Conservation (phyloP, 2,797 vertebrate species). For the Muscicapa comitata region DNA sequence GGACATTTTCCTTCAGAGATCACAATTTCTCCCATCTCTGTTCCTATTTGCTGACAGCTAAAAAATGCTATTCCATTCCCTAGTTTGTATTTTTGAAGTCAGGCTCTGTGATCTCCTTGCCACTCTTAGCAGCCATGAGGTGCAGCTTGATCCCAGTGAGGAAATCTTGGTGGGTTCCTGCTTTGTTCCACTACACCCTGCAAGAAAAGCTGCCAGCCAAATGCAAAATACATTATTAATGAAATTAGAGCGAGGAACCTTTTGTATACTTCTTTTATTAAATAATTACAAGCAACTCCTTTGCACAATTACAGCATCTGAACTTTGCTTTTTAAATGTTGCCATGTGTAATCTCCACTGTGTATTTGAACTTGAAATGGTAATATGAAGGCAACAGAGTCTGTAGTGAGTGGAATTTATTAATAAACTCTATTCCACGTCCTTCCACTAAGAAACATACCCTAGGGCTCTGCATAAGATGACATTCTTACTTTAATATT, state of each 20-base stretch:
- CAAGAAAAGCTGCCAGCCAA: background rate
- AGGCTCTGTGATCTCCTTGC: background rate
- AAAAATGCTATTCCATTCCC: background rate
- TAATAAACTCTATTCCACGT: background rate
- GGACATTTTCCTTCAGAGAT: background rate
- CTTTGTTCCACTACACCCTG: background rate
- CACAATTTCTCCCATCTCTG: background rate
- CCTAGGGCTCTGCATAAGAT: background rate
- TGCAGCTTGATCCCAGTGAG: background rate
- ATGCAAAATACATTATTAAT: slow-evolving; percentile 13
- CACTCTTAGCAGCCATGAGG: background rate
- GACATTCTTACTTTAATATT: background rate
- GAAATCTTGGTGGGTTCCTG: background rate
- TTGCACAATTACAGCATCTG: slow-evolving; percentile 45
- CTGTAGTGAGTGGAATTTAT: background rate
- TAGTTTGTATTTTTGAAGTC: background rate
- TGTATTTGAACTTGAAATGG: background rate
- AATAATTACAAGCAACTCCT: slow-evolving; percentile 28
- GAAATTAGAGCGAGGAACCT: slow-evolving; percentile 35
- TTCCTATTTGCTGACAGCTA: background rate
- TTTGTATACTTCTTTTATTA: slow-evolving; percentile 47
- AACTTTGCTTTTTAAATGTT: slow-evolving; percentile 54
- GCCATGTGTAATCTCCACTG: slow-evolving; percentile 44
- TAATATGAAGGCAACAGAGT: background rate
- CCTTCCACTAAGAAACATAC: background rate